These are phyloP conservation scores for Amblyjoppa fuscipennis DNA, from an alignment of 2,888 invertebrate genomes.

Conservation along the genomic window DNA sequence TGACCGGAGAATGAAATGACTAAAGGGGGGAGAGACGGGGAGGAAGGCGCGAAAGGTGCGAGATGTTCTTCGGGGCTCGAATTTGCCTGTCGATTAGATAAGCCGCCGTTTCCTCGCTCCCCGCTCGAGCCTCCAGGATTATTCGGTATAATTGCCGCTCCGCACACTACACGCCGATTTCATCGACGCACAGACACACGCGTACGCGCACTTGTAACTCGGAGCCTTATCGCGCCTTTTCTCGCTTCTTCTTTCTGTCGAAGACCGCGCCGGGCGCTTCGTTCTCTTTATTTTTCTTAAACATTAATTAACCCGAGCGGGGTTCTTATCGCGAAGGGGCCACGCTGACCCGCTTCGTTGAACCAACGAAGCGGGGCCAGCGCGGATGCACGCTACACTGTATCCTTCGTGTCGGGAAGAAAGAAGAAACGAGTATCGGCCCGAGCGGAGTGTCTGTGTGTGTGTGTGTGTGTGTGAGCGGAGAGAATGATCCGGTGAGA, in stretches of 20 bases:
- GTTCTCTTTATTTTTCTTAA: constrained; percentile 72
- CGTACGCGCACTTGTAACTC: neutral
- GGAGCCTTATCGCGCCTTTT: constrained; percentile 49
- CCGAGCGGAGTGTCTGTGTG: neutral
- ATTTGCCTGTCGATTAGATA: constrained; percentile 71
- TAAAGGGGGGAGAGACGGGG: constrained; percentile 35
- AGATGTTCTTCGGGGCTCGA: constrained; percentile 62
- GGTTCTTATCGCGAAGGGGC: constrained; percentile 76
- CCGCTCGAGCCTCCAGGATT: constrained; percentile 64
- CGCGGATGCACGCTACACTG: neutral
- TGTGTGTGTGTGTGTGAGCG: constrained; percentile 23
- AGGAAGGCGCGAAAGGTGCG: constrained; percentile 68
- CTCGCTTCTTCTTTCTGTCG: constrained; percentile 30
- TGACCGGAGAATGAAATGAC: constrained; percentile 18
- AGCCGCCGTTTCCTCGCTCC: constrained; percentile 39
- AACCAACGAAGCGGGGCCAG: constrained; percentile 65
- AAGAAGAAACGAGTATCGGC: constrained; percentile 27
- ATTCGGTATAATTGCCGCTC: constrained; percentile 71
- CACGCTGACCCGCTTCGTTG: constrained; percentile 71
- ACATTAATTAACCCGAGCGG: constrained; percentile 82
- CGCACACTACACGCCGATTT: constrained; percentile 45
- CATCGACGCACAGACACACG: constrained; percentile 5
- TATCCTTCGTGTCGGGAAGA: constrained; percentile 13
- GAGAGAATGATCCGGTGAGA: constrained; percentile 24
- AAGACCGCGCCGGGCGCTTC: constrained; percentile 26